A percentile compares a stretch with the other conserved stretches of the same genome.
These are phyloP conservation scores for Hedya salicella DNA, from an alignment of 2,888 invertebrate genomes.

Conservation along the genomic window DNA sequence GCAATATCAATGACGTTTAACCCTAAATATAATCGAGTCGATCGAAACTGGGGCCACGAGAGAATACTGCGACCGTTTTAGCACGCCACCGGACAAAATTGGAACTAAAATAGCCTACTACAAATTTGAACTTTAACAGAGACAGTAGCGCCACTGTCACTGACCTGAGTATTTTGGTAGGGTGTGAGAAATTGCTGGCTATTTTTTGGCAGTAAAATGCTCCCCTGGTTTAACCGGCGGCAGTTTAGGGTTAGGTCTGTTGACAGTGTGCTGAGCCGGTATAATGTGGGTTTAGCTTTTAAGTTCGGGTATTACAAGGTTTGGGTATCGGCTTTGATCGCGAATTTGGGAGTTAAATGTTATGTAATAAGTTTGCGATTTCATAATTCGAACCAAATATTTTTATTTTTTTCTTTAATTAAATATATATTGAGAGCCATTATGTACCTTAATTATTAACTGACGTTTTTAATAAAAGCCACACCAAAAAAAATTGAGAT, in stretches of 20 bases:
- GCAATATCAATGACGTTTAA: constrained; percentile 84
- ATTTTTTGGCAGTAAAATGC: constrained; percentile 62
- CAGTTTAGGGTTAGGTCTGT: constrained; percentile 44
- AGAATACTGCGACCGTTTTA: constrained; percentile 57
- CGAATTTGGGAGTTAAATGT: constrained; percentile 15
- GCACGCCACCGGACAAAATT: neutral
- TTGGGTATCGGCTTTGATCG: constrained; percentile 32
- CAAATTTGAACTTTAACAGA: neutral
- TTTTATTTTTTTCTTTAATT: too few species aligned
- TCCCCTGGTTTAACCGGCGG: constrained; percentile 42
- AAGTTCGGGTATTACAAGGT: constrained; percentile 38
- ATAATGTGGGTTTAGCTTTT: constrained; percentile 40
- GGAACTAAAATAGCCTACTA: constrained; percentile 8
- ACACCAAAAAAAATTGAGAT: too few species aligned
- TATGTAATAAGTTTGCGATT: too few species aligned
- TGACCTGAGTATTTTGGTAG: constrained; percentile 40
- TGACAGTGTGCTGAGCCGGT: constrained; percentile 41
- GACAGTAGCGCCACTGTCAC: constrained; percentile 5
- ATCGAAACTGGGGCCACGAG: constrained; percentile 82
- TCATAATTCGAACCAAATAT: too few species aligned
- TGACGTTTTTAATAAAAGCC: too few species aligned
- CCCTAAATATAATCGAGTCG: constrained; percentile 84
- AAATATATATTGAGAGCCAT: too few species aligned
- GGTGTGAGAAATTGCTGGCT: constrained; percentile 77
- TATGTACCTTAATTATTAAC: too few species aligned